These are phyloP conservation scores for Parasteatoda tepidariorum DNA, from an alignment of 1,140 invertebrate species.

Conservation along the genomic window DNA sequence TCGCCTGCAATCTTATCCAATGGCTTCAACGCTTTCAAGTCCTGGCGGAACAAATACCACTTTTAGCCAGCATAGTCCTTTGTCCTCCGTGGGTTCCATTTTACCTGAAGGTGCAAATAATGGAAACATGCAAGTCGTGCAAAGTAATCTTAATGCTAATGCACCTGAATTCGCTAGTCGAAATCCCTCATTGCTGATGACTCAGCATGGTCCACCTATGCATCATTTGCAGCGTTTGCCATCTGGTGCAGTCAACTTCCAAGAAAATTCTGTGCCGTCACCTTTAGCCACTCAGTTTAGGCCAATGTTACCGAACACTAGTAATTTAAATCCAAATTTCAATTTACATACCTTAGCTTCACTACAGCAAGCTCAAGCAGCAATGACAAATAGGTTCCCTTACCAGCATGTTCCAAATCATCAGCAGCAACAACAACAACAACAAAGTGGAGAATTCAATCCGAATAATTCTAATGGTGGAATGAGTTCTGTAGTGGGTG, in stretches of 20 bases:
- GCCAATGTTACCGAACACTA: conserved; percentile 35
- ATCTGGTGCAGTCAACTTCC: conserved; percentile 37
- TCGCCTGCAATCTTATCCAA: conserved; percentile 30
- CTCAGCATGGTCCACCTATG: conserved; percentile 46
- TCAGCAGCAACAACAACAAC: conserved; percentile 62
- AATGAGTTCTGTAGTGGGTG: conserved; percentile 10
- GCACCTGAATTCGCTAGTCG: conserved; percentile 82
- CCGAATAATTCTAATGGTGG: conserved; percentile 1
- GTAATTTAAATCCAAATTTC: conserved; percentile 15
- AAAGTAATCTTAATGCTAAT: conserved; percentile 85
- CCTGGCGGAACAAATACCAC: conserved; percentile 59
- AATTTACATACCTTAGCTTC: conserved; percentile 66
- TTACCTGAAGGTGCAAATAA: conserved; percentile 23
- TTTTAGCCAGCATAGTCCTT: conserved; percentile 57
- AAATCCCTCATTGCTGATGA: conserved; percentile 54
- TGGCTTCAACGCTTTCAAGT: conserved; percentile 37
- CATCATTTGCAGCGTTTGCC: conserved; percentile 31
- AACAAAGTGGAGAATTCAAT: conserved; percentile 43
- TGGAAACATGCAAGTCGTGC: conserved; percentile 64
- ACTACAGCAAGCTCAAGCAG: conserved; percentile 63
- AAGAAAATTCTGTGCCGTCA: conserved; percentile 39
- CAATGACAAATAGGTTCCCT: conserved; percentile 33
- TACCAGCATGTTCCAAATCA: conserved; percentile 45
- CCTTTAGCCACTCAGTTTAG: conserved; percentile 44
- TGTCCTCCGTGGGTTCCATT: conserved; percentile 52